These are phyloP conservation scores for Scolopax bukidnonensis DNA, from an alignment of 2,797 vertebrate species.

Conservation along the genomic window DNA sequence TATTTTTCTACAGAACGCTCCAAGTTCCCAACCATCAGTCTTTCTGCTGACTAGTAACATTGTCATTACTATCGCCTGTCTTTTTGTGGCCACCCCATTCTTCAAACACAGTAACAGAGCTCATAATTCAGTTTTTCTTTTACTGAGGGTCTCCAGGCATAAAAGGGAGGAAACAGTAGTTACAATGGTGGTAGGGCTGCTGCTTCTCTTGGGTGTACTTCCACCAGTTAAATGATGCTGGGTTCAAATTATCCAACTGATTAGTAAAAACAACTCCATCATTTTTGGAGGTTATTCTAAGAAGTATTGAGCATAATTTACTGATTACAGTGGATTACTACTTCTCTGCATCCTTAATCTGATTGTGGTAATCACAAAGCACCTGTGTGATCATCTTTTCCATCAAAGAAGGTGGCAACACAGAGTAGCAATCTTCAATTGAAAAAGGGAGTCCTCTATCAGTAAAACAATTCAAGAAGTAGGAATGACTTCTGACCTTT, in stretches of 20 bases:
- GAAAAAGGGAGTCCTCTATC: neutral
- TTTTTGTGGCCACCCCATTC: neutral
- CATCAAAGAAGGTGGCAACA: neutral
- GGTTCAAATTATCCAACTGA: neutral
- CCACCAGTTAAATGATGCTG: neutral
- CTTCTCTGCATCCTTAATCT: slow-evolving; percentile 18
- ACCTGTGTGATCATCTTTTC: neutral
- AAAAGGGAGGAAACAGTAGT: neutral
- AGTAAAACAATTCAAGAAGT: neutral
- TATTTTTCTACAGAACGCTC: neutral
- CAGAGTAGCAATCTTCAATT: neutral
- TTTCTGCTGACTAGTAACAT: neutral
- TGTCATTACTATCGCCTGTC: neutral
- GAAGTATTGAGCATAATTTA: neutral
- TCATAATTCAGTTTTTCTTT: neutral
- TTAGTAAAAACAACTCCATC: neutral
- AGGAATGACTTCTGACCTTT: slow-evolving; percentile 84
- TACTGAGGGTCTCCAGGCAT: neutral
- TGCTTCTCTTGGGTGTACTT: neutral
- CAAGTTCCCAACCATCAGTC: neutral
- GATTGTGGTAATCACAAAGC: slow-evolving; percentile 9
- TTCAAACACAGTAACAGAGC: neutral
- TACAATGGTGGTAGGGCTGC: neutral
- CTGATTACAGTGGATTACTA: slow-evolving; percentile 1
- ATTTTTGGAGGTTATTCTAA: neutral